Base-by-base conservation (phyloP, 1,140 invertebrate genomes). In the Polypedilum pembai region DNA sequence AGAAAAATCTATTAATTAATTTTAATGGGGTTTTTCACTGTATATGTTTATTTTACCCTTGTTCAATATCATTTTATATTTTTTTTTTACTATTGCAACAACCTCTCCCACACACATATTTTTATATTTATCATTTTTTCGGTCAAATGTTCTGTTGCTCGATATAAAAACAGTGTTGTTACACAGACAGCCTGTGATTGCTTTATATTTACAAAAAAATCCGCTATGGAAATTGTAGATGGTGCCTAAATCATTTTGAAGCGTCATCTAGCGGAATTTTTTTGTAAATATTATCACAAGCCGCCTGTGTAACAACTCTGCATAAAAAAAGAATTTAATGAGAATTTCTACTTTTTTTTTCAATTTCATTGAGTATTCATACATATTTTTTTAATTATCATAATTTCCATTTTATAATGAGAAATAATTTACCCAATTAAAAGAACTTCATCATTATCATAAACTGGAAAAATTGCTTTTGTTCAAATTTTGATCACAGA, bases 1-100 rank as follows among this genome's bases (percentile, higher is more conserved):
- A 56, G 45, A 56, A 56, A 56, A 56, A 56, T 56, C 45, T 56
- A 56, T 56, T 56, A 56, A 56, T 56, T 56, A 56, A 56, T 56
- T 56, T 33, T 56, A 56, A 56, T 56, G 45, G 45, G 45, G 12
- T 56, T 56, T 56, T 12, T 56, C 45, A 56, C 45, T 33, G 24
- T 33, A 33, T 33, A 33, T 33, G 24, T 33, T 33, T 33, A 33
- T 33, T 33, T 33, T 33, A 33, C 24, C 5, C 24, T 33, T 33
- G 24, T 33, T 33, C 24, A 56, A n/a, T n/a, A 15, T 56, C 45
- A 56, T n/a, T 10, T 12, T 56, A 56, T n/a, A 56, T 3, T 5
- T 33, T 33, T 33, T 33, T 33, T 33, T 33, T 33, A 33, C 24
- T 33, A 33, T 33, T 56, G 45, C 45, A 56, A 56, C 45, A 56